phyloP scores from a whole-genome alignment of 2,113 vertebrate species.

The Nesogale talazaci region DNA sequence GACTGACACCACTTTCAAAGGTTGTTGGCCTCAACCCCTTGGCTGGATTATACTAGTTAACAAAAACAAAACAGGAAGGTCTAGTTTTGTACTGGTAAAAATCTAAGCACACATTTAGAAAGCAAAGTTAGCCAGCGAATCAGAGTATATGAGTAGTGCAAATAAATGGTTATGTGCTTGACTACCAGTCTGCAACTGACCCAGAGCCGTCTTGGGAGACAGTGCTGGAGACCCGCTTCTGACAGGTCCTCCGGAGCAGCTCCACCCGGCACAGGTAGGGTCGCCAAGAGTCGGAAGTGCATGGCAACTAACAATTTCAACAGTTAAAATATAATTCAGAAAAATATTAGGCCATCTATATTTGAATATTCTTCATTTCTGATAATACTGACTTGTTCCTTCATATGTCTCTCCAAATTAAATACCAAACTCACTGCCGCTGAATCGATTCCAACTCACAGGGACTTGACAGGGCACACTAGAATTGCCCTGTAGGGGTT shows the following conservation, averaged over 20 bases:
- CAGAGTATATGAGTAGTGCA: not conserved
- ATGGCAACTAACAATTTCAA: not conserved
- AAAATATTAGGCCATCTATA: not conserved
- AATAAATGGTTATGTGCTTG: not conserved
- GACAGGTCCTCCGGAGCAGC: not conserved
- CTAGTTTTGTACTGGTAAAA: conserved; percentile 13
- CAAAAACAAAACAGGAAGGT: not conserved
- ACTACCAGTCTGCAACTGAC: not conserved
- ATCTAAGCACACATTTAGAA: not conserved
- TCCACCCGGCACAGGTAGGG: not conserved
- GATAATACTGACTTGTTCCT: conserved; percentile 10
- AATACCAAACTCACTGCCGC: too few species aligned
- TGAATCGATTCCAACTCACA: too few species aligned
- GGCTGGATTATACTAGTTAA: not conserved
- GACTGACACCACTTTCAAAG: not conserved
- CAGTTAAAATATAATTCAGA: conserved; percentile 10
- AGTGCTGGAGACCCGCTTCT: not conserved
- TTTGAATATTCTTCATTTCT: not conserved
- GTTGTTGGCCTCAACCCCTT: not conserved
- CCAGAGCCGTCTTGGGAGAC: not conserved
- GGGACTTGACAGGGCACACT: too few species aligned
- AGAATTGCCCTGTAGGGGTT: too few species aligned
- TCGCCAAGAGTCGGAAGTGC: not conserved
- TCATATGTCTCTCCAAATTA: not conserved
- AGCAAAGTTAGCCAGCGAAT: not conserved